phyloP scores from a whole-genome alignment of 2,113 vertebrate species.

The Salvelinus namaycush region DNA sequence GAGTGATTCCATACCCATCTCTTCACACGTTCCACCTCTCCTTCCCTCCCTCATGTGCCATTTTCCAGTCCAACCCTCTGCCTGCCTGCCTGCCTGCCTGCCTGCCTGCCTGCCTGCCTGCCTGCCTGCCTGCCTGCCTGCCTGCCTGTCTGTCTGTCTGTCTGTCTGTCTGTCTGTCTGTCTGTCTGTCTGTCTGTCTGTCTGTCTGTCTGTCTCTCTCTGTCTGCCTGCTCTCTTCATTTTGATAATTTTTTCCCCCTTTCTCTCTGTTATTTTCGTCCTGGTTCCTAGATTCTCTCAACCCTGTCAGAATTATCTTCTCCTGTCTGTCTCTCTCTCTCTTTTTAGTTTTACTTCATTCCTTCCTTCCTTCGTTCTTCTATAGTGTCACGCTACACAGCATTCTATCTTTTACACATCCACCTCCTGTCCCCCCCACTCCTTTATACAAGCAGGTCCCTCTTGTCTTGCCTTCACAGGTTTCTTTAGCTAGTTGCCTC shows the following conservation, averaged over 20 bases:
- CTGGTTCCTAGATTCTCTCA: constrained; percentile 64
- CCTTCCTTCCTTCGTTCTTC: constrained; percentile 36
- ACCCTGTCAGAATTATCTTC: constrained; percentile 68
- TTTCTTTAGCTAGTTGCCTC: constrained; percentile 51
- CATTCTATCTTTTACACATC: constrained; percentile 54
- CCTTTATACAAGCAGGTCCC: constrained; percentile 65
- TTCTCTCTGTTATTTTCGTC: constrained; percentile 64
- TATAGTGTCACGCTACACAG: constrained; percentile 73
- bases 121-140: neutral
- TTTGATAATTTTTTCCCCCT: neutral
- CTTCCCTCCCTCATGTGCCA: constrained; percentile 32
- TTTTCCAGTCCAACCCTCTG: constrained; percentile 56
- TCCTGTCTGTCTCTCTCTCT: constrained; percentile 51
- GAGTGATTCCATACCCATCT: constrained; percentile 71
- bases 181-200: neutral
- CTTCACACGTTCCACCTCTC: constrained; percentile 46
- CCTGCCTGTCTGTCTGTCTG: constrained; percentile 1
- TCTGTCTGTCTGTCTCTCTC: constrained; percentile 1
- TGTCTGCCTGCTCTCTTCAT: constrained; percentile 10
- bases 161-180: neutral
- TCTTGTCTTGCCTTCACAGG: constrained; percentile 71
- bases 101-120: neutral
- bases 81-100: neutral
- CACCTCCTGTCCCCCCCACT: constrained; percentile 26
- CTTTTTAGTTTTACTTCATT: constrained; percentile 58